Conservation (phyloP, 2,888 invertebrate genomes). For the Seira sanloemensis region DNA sequence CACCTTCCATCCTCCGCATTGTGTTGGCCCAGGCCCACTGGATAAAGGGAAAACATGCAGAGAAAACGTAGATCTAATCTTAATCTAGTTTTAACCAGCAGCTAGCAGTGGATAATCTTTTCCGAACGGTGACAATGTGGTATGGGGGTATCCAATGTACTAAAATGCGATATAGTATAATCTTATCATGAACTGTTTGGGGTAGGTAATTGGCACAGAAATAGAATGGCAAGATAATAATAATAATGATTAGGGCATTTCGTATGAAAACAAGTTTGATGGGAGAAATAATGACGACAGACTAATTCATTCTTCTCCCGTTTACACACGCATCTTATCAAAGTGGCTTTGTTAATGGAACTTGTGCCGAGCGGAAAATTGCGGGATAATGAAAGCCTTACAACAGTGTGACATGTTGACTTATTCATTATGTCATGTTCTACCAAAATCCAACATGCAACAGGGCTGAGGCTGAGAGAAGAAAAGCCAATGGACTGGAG, state of each 20-base stretch:
- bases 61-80: not conserved
- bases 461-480: not conserved
- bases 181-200: not conserved
- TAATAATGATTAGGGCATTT: not conserved
- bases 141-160: too few relatives aligned
- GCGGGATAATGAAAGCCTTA: not conserved
- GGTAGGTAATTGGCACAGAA: not conserved
- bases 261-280: not conserved
- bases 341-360: not conserved
- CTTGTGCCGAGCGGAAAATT: not conserved
- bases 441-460: not conserved
- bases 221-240: not conserved
- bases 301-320: not conserved
- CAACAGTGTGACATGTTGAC: not conserved
- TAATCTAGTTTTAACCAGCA: conserved; percentile 1
- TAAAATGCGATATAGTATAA: too few relatives aligned
- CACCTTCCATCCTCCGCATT: too few relatives aligned
- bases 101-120: not conserved
- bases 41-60: too few relatives aligned
- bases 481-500: not conserved
- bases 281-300: not conserved
- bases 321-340: not conserved
- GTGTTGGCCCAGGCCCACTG: too few relatives aligned
- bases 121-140: too few relatives aligned
- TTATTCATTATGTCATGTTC: not conserved